Conservation (phyloP, 2,888 invertebrate genomes). For the Rhagonycha lutea region DNA sequence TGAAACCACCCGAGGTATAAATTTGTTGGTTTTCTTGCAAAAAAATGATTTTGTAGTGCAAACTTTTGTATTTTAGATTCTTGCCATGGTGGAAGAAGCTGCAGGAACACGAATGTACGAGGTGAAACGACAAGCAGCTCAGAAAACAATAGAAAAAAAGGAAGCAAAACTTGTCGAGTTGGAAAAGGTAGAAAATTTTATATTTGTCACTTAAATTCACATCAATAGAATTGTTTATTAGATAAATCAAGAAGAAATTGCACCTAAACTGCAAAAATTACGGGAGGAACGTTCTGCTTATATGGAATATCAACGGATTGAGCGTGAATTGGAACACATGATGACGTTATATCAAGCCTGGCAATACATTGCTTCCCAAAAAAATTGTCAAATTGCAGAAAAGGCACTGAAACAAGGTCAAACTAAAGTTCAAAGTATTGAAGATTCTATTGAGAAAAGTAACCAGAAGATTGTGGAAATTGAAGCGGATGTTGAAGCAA, state of each 20-base stretch:
- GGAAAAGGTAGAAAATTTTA: conserved; percentile 63
- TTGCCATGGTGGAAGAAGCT: conserved; percentile 98
- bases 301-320: conserved; percentile 84
- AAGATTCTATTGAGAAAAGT: conserved; percentile 60
- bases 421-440: conserved; percentile 39
- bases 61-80: conserved; percentile 61
- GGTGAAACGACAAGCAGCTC: conserved; percentile 83
- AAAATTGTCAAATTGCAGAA: conserved; percentile 37
- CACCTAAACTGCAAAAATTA: conserved; percentile 85
- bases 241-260: conserved; percentile 82
- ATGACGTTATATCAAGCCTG: conserved; percentile 75
- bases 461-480: conserved; percentile 60
- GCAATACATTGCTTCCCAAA: conserved; percentile 62
- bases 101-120: conserved; percentile 98
- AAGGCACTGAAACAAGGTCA: conserved; percentile 43
- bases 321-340: conserved; percentile 82
- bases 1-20: conserved; percentile 94
- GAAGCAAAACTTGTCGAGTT: conserved; percentile 88
- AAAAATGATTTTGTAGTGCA: background rate
- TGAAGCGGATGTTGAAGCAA: conserved; percentile 63
- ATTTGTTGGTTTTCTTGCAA: background rate
- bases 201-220: background rate
- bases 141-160: conserved; percentile 89
- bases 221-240: conserved; percentile 40
- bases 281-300: conserved; percentile 84